phyloP scores from a whole-genome alignment of 2,888 invertebrate species.

The Mamestra brassicae region DNA sequence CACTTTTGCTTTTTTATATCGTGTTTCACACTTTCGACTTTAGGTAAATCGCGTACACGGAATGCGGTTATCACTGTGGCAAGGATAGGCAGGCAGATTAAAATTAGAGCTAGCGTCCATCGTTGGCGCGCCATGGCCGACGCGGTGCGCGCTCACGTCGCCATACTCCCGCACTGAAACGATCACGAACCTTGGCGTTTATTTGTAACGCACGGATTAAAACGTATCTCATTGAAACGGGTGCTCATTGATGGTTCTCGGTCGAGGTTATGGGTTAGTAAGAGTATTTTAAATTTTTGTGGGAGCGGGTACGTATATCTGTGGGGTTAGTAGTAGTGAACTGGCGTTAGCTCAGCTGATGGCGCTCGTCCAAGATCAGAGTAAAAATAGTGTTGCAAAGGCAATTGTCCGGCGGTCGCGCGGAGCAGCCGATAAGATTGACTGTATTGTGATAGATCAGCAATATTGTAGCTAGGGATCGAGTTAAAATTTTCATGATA shows the following conservation, averaged over 20 bases:
- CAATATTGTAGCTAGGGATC: constrained; percentile 59
- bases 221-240: constrained; percentile 77
- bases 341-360: constrained; percentile 91
- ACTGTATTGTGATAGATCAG: constrained; percentile 75
- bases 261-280: constrained; percentile 77
- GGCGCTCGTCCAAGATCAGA: constrained; percentile 86
- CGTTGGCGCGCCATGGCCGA: constrained; percentile 87
- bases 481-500: constrained; percentile 45
- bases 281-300: constrained; percentile 77
- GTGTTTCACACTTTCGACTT: constrained; percentile 76
- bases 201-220: constrained; percentile 76
- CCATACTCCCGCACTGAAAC: constrained; percentile 87
- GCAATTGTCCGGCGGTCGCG: constrained; percentile 85
- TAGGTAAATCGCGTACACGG: constrained; percentile 88
- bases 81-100: constrained; percentile 87
- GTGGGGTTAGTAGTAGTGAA: constrained; percentile 91
- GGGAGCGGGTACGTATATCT: constrained; percentile 82
- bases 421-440: constrained; percentile 82
- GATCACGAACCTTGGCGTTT: constrained; percentile 77
- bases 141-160: constrained; percentile 85
- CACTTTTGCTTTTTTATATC: constrained; percentile 78
- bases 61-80: constrained; percentile 90
- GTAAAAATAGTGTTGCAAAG: constrained; percentile 89
- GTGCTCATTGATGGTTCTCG: constrained; percentile 82
- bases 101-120: constrained; percentile 88